These are phyloP conservation scores for Goniozus legneri DNA, from an alignment of 1,140 invertebrate species.

Conservation along the genomic window DNA sequence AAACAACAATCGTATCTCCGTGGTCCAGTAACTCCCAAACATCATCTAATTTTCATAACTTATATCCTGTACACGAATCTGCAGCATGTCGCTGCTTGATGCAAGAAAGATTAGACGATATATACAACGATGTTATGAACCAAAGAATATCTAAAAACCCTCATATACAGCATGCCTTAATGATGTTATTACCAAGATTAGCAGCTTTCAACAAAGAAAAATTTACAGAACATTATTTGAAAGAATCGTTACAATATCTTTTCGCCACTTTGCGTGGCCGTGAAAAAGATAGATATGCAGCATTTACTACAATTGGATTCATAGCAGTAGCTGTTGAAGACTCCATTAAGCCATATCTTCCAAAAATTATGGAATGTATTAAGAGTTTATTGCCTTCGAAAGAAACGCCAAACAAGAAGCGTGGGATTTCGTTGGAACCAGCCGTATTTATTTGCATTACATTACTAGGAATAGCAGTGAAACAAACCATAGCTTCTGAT, in stretches of 20 bases:
- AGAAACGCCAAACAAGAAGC: constrained; percentile 69
- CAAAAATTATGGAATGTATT: constrained; percentile 84
- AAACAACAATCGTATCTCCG: constrained; percentile 58
- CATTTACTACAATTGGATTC: constrained; percentile 87
- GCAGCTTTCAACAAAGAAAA: constrained; percentile 86
- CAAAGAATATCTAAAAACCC: constrained; percentile 71
- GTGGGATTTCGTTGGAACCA: constrained; percentile 71
- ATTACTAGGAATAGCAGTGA: constrained; percentile 82
- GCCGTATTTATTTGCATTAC: constrained; percentile 95
- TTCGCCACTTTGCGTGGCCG: constrained; percentile 70
- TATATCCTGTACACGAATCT: constrained; percentile 72
- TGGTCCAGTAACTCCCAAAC: constrained; percentile 44
- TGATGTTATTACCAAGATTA: constrained; percentile 88
- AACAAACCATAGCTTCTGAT: constrained; percentile 70
- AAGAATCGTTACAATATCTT: constrained; percentile 74
- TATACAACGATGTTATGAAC: constrained; percentile 76
- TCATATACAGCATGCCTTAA: constrained; percentile 84
- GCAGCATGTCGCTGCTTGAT: constrained; percentile 82
- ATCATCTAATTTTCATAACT: constrained; percentile 31
- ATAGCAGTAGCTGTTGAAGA: constrained; percentile 86
- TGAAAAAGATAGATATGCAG: constrained; percentile 79
- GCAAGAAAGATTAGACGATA: constrained; percentile 77
- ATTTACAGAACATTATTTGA: constrained; percentile 77
- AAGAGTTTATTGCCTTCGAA: constrained; percentile 76
- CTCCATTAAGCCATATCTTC: constrained; percentile 76